Percentiles rank a stretch among this genome's conserved stretches.
Conservation (phyloP, 2,113 vertebrate species). For the Aegotheles bennettii region DNA sequence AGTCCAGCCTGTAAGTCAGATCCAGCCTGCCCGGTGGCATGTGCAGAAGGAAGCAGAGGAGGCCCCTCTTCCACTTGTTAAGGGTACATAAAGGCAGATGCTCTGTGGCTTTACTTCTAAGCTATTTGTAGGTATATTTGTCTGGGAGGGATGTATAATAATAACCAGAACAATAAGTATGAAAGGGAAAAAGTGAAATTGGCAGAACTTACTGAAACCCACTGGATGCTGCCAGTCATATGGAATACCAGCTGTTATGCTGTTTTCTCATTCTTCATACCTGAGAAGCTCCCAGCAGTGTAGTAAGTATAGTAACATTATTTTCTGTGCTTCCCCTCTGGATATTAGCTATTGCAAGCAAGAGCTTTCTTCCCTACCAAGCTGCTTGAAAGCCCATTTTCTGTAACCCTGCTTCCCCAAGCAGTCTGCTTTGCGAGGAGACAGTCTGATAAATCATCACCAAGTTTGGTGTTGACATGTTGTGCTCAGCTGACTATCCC, state of each 20-base stretch:
- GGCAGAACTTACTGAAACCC: not conserved
- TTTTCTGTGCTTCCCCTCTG: not conserved
- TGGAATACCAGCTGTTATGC: not conserved
- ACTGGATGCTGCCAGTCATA: not conserved
- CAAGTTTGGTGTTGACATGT: not conserved
- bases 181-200: not conserved
- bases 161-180: not conserved
- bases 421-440: not conserved
- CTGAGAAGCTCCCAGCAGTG: not conserved
- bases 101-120: not conserved
- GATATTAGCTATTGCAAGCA: not conserved
- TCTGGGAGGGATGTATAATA: not conserved
- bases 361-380: not conserved
- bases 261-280: not conserved
- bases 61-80: not conserved
- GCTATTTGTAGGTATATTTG: not conserved
- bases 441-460: constrained; percentile 14
- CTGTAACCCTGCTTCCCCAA: not conserved
- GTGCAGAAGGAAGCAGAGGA: not conserved
- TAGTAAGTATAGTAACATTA: not conserved
- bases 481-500: constrained; percentile 26
- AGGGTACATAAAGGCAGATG: not conserved
- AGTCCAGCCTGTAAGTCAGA: not conserved
- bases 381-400: not conserved
- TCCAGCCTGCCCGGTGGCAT: not conserved